Evolutionary conservation across 2,888 invertebrate species (phyloP), one percentile per base, ranked within the genome.

Genomic region (Chironomus riparius): DNA sequence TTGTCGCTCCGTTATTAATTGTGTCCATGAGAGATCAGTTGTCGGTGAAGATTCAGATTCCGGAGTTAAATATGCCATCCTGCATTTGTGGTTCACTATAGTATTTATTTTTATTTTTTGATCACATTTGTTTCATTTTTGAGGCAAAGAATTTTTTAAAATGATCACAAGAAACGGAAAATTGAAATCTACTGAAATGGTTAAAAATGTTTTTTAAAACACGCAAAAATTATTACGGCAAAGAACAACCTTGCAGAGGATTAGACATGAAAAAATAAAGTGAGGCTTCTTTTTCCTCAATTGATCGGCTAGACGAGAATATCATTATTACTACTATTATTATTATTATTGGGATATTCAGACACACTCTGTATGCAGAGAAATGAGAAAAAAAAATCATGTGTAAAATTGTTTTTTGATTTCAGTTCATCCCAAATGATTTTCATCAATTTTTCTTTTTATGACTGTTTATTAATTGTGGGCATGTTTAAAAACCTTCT

Each of bases 21-120:
- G 83, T 0, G 83, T 83, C 84, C 85, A 84, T 72, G 83, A 82
- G 77, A 82, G 80, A 77, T 84, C 84, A 10, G 74, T 28, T 1
- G 65, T 74, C 4, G 74, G 24, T n/a, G 74, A 74, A 7, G 74
- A 21, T 47, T 74, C 74, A 4, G 68, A 74, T 22, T 74, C 74
- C 6, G 74, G 74, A 10, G 65, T 62, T 12, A 73, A 28, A 62
- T 73, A 65, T 15, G 74, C 65, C 74, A 74, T 74, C 10, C 13
- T 70, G 47, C 5, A n/a, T 69, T 69, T 69, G 69, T 69, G 28
- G 47, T 70, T 15, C 47, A 70, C 21, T 47, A 70, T n/a, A 47
- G 15, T 18, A 70, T 5, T 70, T 70, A 18, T 47, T 18, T 47
- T 15, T 47, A 70, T 4, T 15, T 13, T 48, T 15, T 21, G 15